Conservation (phyloP, 1,140 invertebrate genomes). For the Listronotus oregonensis region DNA sequence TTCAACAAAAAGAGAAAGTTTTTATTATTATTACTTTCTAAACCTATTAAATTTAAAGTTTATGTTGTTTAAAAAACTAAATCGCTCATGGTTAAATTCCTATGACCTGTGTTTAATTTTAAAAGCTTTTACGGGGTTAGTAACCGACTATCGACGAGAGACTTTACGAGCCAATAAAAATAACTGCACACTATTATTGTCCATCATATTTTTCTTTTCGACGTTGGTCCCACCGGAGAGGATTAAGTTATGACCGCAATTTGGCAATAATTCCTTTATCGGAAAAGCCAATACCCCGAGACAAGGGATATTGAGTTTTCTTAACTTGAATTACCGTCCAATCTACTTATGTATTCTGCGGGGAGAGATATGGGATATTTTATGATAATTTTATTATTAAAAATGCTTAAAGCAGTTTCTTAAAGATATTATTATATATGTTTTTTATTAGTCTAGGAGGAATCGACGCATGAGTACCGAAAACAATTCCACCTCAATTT, state of each 20-base stretch:
- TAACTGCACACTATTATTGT: constrained; percentile 7
- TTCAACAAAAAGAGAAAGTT: no score
- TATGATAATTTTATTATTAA: no score
- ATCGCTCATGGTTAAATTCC: no score
- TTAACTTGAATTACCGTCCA: background rate
- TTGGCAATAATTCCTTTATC: constrained; percentile 11
- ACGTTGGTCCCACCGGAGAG: background rate
- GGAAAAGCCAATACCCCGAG: background rate
- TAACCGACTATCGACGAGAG: background rate
- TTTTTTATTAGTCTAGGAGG: no score
- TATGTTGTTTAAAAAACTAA: no score
- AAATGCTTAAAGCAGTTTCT: no score
- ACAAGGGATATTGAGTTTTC: constrained; percentile 8
- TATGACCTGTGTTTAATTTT: background rate
- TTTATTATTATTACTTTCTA: no score
- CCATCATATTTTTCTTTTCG: constrained; percentile 5
- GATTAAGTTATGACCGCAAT: constrained; percentile 10
- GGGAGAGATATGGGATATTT: no score
- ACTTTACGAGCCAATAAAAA: constrained; percentile 3
- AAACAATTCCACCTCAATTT: no score
- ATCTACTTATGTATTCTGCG: background rate
- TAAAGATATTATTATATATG: no score
- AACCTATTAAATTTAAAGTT: no score
- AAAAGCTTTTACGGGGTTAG: constrained; percentile 3
- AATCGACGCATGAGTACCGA: no score